A percentile compares a stretch with the other conserved stretches of the same genome.
These are phyloP conservation scores for Schlechtendalia chinensis DNA, from an alignment of 1,140 invertebrate species.

Conservation along the genomic window DNA sequence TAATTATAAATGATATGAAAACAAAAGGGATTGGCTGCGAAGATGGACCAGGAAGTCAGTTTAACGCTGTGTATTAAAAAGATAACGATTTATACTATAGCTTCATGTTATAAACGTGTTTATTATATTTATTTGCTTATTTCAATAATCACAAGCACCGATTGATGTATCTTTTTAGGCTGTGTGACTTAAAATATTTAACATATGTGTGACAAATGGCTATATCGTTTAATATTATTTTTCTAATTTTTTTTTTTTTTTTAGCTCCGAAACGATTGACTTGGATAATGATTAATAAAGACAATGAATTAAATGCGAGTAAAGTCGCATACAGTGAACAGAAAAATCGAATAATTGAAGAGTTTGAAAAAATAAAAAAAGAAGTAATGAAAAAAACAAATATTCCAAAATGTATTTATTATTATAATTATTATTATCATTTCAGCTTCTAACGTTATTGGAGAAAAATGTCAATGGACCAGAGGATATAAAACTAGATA, in stretches of 20 bases:
- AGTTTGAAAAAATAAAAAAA: constrained; percentile 47
- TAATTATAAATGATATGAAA: background rate
- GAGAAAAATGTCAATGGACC: constrained; percentile 45
- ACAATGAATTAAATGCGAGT: constrained; percentile 19
- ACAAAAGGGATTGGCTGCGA: constrained; percentile 28
- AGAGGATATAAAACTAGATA: constrained; percentile 49
- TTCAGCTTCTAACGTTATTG: constrained; percentile 44
- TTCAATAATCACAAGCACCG: too few relatives aligned
- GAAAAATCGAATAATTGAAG: constrained; percentile 18
- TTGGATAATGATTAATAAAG: constrained; percentile 28
- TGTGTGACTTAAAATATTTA: too few relatives aligned
- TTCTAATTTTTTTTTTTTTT: background rate
- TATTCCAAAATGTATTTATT: too few relatives aligned
- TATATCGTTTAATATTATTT: too few relatives aligned
- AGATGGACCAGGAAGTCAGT: background rate
- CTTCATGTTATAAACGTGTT: too few relatives aligned
- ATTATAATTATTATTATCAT: background rate
- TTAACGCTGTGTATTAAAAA: background rate
- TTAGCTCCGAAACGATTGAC: constrained; percentile 35
- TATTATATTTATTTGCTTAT: too few relatives aligned
- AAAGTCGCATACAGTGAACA: constrained; percentile 9
- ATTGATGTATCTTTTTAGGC: too few relatives aligned
- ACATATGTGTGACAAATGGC: too few relatives aligned
- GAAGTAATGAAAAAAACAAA: too few relatives aligned
- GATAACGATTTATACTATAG: background rate